Evolutionary conservation across 2,113 vertebrate genomes (phyloP), one percentile per base, ranked within the genome.

Genomic region (Odontophorus gujanensis): DNA sequence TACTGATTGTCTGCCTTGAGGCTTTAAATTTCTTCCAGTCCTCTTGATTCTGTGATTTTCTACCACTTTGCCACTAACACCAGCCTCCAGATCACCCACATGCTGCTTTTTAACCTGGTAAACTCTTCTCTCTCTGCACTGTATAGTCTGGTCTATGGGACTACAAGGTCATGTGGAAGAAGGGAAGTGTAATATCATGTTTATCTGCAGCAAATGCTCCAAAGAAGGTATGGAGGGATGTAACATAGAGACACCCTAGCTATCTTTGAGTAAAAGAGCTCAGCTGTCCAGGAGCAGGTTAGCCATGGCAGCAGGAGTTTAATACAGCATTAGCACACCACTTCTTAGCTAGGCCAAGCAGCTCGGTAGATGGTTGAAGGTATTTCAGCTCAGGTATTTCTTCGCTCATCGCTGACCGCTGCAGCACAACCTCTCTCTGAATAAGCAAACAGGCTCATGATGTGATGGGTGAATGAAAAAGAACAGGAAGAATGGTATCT

Each of bases 21-120:
- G 77, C 77, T 89, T 72, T 86, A 34, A 16, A 81, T 89, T 92
- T 86, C 62, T 92, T 91, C 87, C 74, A 84, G 81, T 75, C 21
- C 48, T 81, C 48, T 65, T 51, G 78, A 57, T 69, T 85, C 58
- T 89, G n/a, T 92, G 61, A 48, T 85, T 87, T 85, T 48, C 69
- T 67, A n/a, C 66, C 69, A 26, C 78, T 81, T 75, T 75, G 57
- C 69, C 51, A 61, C 0, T 69, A 81, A 73, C 30, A 65, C 43
- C 75, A 89, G 48, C 53, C 30, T 88, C 73, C 76, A 40, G 32
- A 66, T 87, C 48, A 50, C 66, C 48, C 61, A 55, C 8, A 1
- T 51, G 28, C 43, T 93, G 73, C 51, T 58, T 90, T 81, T 81
- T 75, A 59, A 78, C 16, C 2, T 57, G 65, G 75, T 51, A 53